Conservation (phyloP, 2,888 invertebrate genomes). For the Mythimna albipuncta region DNA sequence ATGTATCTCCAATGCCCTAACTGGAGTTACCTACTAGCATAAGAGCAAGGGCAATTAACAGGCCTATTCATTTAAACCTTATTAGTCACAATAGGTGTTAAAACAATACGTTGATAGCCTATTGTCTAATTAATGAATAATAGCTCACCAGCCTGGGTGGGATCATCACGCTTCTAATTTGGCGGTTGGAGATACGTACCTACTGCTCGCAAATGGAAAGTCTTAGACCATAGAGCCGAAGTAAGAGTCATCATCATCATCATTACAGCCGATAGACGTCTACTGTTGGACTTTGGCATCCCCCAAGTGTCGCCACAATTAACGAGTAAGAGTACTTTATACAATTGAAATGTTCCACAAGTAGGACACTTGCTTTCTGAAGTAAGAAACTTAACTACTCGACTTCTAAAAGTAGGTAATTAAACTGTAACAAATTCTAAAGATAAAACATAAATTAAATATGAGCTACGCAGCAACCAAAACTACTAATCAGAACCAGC, state of each 20-base stretch:
- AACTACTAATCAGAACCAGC: conserved; percentile 34
- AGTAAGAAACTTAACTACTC: background rate
- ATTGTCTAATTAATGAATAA: conserved; percentile 38
- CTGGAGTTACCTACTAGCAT: background rate
- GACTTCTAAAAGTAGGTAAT: background rate
- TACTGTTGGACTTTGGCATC: no score
- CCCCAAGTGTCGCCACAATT: no score
- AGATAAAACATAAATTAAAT: conserved; percentile 9
- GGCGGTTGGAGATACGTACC: background rate
- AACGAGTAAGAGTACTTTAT: background rate
- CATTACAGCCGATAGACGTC: no score
- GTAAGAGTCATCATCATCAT: background rate
- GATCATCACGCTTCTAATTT: background rate
- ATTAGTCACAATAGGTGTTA: background rate
- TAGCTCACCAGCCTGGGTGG: background rate
- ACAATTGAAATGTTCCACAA: background rate
- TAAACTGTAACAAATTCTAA: conserved; percentile 3
- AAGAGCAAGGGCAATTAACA: background rate
- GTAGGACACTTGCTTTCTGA: background rate
- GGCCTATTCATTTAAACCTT: background rate
- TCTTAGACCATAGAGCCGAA: background rate
- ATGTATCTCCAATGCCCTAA: background rate
- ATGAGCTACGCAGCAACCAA: conserved; percentile 18
- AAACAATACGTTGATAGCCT: conserved; percentile 28
- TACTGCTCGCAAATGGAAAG: background rate